Conservation (phyloP, 2,797 vertebrate species). For the Sebastes umbrosus region DNA sequence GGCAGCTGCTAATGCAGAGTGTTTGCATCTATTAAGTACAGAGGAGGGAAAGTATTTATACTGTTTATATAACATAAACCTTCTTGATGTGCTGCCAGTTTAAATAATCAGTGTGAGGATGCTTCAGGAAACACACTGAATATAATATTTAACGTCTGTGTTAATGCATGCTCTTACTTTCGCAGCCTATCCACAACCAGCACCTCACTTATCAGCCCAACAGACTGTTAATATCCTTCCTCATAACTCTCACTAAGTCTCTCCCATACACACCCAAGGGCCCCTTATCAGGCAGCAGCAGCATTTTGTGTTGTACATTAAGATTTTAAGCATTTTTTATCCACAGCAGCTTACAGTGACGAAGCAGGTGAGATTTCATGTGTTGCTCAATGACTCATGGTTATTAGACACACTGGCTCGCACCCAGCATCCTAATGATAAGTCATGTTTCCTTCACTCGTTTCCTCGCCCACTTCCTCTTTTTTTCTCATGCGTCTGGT, state of each 20-base stretch:
- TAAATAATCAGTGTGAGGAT: conserved; percentile 24
- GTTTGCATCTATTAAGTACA: conserved; percentile 19
- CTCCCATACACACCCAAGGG: not conserved
- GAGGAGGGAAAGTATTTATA: conserved; percentile 7
- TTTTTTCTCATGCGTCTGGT: not conserved
- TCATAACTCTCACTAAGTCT: not conserved
- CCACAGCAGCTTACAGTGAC: not conserved
- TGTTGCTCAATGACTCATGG: conserved; percentile 5
- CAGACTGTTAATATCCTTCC: not conserved
- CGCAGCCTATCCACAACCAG: conserved; percentile 36
- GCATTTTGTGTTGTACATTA: not conserved
- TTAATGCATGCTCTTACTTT: conserved; percentile 16
- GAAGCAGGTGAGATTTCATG: conserved; percentile 21
- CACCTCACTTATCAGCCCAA: conserved; percentile 54
- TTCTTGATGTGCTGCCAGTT: conserved; percentile 38
- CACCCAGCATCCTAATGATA: not conserved
- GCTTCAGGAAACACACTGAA: conserved; percentile 19
- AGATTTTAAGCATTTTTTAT: not conserved
- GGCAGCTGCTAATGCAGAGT: conserved; percentile 3
- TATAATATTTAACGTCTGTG: conserved; percentile 28
- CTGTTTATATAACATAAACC: conserved; percentile 47
- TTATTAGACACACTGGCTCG: conserved; percentile 3
- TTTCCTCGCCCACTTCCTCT: not conserved
- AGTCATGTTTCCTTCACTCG: not conserved
- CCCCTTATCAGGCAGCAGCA: not conserved